phyloP scores from a whole-genome alignment of 2,888 invertebrate genomes.

The Tridacna gigas region DNA sequence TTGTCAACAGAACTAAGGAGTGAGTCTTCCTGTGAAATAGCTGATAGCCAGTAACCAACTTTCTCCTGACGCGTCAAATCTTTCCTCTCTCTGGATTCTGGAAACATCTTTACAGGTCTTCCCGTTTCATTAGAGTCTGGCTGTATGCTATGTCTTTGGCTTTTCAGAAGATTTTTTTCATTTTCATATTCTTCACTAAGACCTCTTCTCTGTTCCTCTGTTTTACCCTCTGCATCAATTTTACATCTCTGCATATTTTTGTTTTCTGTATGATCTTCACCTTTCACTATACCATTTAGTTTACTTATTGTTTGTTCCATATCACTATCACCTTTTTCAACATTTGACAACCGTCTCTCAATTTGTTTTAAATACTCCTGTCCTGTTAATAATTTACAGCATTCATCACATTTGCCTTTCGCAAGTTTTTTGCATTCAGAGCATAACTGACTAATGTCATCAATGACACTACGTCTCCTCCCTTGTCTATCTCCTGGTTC shows the following conservation, averaged over 20 bases:
- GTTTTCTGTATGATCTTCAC: background rate
- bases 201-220: background rate
- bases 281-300: constrained; percentile 33
- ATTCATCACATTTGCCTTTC: constrained; percentile 45
- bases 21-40: constrained; percentile 38
- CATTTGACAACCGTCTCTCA: constrained; percentile 39
- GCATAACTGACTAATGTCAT: constrained; percentile 50
- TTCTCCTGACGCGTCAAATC: constrained; percentile 56
- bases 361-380: constrained; percentile 42
- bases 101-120: constrained; percentile 49
- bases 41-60: constrained; percentile 60
- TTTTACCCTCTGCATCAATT: background rate
- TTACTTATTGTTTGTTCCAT: constrained; percentile 11
- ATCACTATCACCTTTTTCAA: constrained; percentile 2
- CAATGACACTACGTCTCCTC: constrained; percentile 42
- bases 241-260: background rate
- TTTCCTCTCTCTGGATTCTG: constrained; percentile 28
- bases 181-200: constrained; percentile 10
- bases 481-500: background rate
- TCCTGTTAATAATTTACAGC: constrained; percentile 38
- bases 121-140: background rate
- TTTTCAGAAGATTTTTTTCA: constrained; percentile 13
- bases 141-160: background rate
- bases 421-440: constrained; percentile 44
- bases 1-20: background rate